Conservation (phyloP, 2,888 invertebrate genomes). For the Leucophenga maculata region DNA sequence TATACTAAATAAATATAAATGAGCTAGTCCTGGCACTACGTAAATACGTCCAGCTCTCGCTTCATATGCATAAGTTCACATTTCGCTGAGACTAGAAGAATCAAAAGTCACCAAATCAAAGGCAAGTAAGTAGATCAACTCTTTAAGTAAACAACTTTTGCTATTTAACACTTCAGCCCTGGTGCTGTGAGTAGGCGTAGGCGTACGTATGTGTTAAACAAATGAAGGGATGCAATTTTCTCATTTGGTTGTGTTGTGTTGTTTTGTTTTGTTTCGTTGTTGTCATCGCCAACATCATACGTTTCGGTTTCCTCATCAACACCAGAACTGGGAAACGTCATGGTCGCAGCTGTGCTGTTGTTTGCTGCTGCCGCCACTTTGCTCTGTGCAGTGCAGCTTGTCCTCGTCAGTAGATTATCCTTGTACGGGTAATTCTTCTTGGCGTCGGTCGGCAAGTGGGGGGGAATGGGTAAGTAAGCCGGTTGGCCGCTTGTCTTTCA, state of each 20-base stretch:
- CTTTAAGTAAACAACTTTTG: too few relatives aligned
- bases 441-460: slow-evolving; percentile 12
- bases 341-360: not conserved
- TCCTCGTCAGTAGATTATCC: not conserved
- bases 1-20: too few relatives aligned
- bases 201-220: slow-evolving; percentile 56
- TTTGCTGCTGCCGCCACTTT: not conserved
- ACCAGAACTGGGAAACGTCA: not conserved
- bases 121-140: too few relatives aligned
- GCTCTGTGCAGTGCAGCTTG: not conserved
- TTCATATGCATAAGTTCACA: too few relatives aligned
- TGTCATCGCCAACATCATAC: slow-evolving; percentile 41
- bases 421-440: not conserved
- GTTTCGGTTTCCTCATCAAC: slow-evolving; percentile 38
- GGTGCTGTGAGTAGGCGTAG: slow-evolving; percentile 6
- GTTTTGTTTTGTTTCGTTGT: slow-evolving; percentile 51
- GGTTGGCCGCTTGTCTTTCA: too few relatives aligned
- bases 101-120: too few relatives aligned
- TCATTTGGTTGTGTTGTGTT: slow-evolving; percentile 61
- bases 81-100: too few relatives aligned
- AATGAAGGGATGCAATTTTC: slow-evolving; percentile 72
- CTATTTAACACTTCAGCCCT: not conserved
- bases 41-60: too few relatives aligned
- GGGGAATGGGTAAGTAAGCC: too few relatives aligned
- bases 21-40: too few relatives aligned